Evolutionary conservation across 2,113 vertebrate genomes (phyloP), one percentile per base, ranked within the genome.

Genomic region (Leptobrachium ailaonicum): DNA sequence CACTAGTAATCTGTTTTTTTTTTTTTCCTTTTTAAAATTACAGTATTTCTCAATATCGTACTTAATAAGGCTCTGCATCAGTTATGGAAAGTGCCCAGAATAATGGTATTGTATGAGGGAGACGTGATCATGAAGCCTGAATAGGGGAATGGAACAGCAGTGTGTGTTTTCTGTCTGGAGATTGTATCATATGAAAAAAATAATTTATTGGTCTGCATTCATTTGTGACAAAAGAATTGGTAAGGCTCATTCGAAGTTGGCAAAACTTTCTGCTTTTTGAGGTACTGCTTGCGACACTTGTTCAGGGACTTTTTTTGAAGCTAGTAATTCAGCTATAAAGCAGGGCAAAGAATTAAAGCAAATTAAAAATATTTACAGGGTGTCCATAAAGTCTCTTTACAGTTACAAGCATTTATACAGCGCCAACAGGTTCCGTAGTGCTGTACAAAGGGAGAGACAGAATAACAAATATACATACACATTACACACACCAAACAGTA

Each of bases 111-210:
- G n/a, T 62, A 60, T 43, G 41, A 62, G 6, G 10, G 14, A 42
- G n/a, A 10, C 0, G 41, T 9, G 72, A 62, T 20, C 41, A 12
- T 10, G 5, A 5, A 4, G 62, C 40, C 62, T 64, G 62, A 64
- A 64, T 32, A 64, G 20, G 40, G n/a, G 20, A 40, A 64, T 2
- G 1, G 6, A 20, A 32, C 13, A 13, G 62, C 62, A 32, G 20
- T 32, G n/a, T 64, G 32, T 64, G 62, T 10, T 64, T 20, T 13
- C 6, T 64, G 20, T 8, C 6, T 6, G 9, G 7, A 20, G 32
- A 64, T 20, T 64, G 32, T 64, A 64, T 64, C n/a, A 64, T 64
- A 64, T 64, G 62, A 64, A 64, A 64, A 64, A 64, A 64, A 64
- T 62, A 13, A 12, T 64, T 4, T 58, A 58, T 64, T 32, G 9